Evolutionary conservation across 2,113 vertebrate species (phyloP).

Genomic region (Typhlomys cinereus): DNA sequence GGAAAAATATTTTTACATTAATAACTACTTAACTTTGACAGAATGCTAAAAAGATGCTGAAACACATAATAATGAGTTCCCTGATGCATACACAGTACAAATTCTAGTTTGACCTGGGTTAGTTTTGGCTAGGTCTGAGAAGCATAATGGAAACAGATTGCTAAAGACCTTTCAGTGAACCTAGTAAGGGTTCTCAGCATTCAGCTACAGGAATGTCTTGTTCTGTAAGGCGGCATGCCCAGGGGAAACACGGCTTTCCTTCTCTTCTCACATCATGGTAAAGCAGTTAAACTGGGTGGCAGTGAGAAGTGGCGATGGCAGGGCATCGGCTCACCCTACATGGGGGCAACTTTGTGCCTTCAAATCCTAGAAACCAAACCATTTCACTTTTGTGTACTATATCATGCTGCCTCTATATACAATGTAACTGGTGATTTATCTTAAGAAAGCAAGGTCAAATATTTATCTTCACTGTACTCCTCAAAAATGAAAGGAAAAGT

Average conservation of each 20-base stretch:
- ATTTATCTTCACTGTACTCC: background rate
- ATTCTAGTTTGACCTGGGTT: background rate
- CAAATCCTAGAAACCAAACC: constrained; percentile 30
- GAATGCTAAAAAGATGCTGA: background rate
- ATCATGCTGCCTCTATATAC: constrained; percentile 36
- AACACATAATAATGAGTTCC: background rate
- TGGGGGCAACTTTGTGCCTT: background rate
- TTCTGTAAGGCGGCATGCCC: background rate
- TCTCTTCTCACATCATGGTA: background rate
- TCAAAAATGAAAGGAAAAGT: background rate
- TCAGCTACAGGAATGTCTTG: background rate
- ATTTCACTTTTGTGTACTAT: background rate
- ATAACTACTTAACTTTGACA: background rate
- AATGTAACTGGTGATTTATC: constrained; percentile 28
- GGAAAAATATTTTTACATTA: background rate
- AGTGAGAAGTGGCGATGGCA: background rate
- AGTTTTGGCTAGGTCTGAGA: background rate
- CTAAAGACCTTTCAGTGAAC: background rate
- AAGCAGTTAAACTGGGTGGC: background rate
- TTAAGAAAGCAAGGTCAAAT: background rate
- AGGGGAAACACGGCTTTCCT: background rate
- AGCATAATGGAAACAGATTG: background rate
- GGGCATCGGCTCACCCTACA: background rate
- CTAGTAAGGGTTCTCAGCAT: background rate
- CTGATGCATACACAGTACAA: background rate